These are phyloP conservation scores for Protomyctophum bolini DNA, from an alignment of 2,113 vertebrate species.

Conservation along the genomic window DNA sequence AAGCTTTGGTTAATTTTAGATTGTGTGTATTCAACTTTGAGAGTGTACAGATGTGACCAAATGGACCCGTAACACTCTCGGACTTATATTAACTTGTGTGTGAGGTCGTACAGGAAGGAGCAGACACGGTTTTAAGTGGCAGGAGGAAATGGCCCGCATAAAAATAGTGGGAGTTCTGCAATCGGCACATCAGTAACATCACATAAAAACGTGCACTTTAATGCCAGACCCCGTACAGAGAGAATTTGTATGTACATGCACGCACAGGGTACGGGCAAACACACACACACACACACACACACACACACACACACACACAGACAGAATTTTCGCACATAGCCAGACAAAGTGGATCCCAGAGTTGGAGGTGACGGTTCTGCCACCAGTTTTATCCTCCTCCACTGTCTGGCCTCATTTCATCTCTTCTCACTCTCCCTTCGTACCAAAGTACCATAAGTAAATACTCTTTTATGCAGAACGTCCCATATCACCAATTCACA, in stretches of 20 bases:
- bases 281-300: slow-evolving; percentile 31
- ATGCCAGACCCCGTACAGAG: background rate
- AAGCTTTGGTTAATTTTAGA: no score
- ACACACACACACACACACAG: slow-evolving; percentile 20
- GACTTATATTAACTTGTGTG: background rate
- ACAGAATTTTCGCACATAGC: background rate
- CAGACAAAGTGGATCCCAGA: background rate
- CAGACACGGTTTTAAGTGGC: background rate
- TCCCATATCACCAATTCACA: no score
- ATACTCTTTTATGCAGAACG: no score
- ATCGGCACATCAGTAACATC: background rate
- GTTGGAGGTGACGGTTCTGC: background rate
- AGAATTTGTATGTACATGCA: background rate
- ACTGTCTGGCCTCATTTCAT: background rate
- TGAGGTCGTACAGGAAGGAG: background rate
- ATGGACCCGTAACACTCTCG: no score
- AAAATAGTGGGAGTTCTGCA: background rate
- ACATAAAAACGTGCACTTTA: background rate
- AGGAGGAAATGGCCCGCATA: background rate
- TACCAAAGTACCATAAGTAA: no score
- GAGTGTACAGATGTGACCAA: no score
- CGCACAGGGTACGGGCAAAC: slow-evolving; percentile 8
- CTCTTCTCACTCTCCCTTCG: no score
- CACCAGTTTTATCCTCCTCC: background rate
- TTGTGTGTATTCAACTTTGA: no score